Evolutionary conservation across 1,140 invertebrate genomes (phyloP), one percentile per base, ranked within the genome.

Genomic region (Pseudomyrmex dendroicus): DNA sequence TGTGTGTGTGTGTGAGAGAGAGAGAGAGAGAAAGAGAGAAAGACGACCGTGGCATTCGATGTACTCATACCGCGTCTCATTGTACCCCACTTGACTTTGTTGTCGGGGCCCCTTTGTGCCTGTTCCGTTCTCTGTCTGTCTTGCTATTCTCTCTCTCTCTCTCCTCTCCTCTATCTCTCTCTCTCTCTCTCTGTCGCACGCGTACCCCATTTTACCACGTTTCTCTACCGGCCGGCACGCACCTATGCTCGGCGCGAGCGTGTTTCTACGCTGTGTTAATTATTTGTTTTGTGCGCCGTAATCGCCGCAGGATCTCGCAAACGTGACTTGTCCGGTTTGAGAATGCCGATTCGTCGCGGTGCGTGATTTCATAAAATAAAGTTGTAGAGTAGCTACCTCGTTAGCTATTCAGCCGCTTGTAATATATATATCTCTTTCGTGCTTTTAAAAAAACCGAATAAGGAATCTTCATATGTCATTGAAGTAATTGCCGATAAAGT

Each of bases 51-150:
- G 89, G 90, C 90, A 92, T 92, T 92, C 92, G 91, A 93, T 91
- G 89, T 92, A 92, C 91, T 91, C 91, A 90, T 86, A 91, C 92
- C 91, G 90, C 90, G 92, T 86, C 92, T 93, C 91, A 93, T 93
- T 93, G 92, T 92, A 87, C 89, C 92, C 91, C 92, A 93, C 92
- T 93, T 93, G 92, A 93, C 92, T 93, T 93, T 93, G 92, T 93
- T 93, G 92, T 92, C 91, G 90, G 91, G 90, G 76, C 89, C 87
- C 89, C 92, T 93, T 92, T 92, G 92, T 91, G 77, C 77, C 52
- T 44, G 83, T 84, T 90, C 89, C 85, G 70, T 84, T 85, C 67
- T 67, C 63, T 76, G 76, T 74, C 70, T 89, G 72, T 84, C 77
- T 52, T 76, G 83, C 73, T 83, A 63, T 50, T 13, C 20, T 44